Percentiles rank a stretch among this genome's conserved stretches.
These are phyloP conservation scores for Bombus fervidus DNA, from an alignment of 1,140 invertebrate genomes.

Conservation along the genomic window DNA sequence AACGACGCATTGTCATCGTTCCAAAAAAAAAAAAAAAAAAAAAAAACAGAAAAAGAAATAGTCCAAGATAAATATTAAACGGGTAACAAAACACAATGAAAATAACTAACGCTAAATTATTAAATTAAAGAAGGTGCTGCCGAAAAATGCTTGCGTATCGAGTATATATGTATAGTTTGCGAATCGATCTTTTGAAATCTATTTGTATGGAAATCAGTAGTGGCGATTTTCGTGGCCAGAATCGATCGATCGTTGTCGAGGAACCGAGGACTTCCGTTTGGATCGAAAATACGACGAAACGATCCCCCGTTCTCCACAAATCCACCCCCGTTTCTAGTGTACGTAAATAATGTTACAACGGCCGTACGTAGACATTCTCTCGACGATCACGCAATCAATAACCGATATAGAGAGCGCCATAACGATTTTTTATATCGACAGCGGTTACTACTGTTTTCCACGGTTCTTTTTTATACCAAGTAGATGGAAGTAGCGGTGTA, in stretches of 20 bases:
- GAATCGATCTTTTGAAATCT: conserved; percentile 24
- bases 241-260: background rate
- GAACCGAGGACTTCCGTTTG: conserved; percentile 31
- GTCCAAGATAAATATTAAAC: no score
- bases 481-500: conserved; percentile 12
- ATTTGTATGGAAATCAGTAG: conserved; percentile 13
- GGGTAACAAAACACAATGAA: no score
- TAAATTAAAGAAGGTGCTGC: no score
- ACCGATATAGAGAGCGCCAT: background rate
- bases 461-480: conserved; percentile 29
- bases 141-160: no score
- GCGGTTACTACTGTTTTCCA: background rate
- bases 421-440: background rate
- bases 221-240: background rate
- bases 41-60: no score
- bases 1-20: no score
- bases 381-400: background rate
- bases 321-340: background rate
- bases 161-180: background rate
- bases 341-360: background rate
- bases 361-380: background rate
- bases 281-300: conserved; percentile 19
- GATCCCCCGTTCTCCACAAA: background rate
- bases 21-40: no score
- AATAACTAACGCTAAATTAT: no score